Base-by-base conservation (phyloP, 2,888 invertebrate genomes). In the Congeria kusceri region DNA sequence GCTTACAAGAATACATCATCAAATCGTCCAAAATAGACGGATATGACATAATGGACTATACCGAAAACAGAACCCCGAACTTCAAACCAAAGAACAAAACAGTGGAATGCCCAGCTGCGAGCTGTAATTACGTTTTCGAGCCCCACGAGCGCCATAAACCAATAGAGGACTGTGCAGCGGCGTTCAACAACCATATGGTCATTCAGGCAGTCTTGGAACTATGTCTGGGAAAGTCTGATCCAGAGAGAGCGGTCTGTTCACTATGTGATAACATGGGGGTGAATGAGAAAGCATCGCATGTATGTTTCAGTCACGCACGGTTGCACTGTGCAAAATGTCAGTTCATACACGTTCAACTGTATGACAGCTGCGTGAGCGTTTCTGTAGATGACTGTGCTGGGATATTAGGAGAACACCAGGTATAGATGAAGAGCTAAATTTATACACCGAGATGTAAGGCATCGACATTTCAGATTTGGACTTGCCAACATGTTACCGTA, bases 1-100 rank as follows among this genome's bases (percentile, higher is more conserved):
- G 66, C 47, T 53, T 66, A 32, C 23, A 66, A 29, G 0, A 44
- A 1, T 27, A 56, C 57, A 66, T 66, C n/a, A n/a, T n/a, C n/a
- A n/a, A n/a, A n/a, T n/a, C n/a, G n/a, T n/a, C n/a, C n/a, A n/a
- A n/a, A n/a, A n/a, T n/a, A 53, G 53, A 20, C 18, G 53, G 53
- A 53, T 25, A 53, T 53, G 20, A 25, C 53, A 53, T 53, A 23
- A 53, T 11, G 5, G 53, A 53, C 18, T 53, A 23, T 53, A 53
- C 20, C 11, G 20, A 20, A 25, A 53, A 25, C 11, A 25, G 9
- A 53, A 25, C 23, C 4, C 53, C 53, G 11, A 53, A 23, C 53
- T 53, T 53, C 25, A 20, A 53, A 25, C 25, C 53, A 25, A 53
- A 53, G 11, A 4, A 53, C 20, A 53, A 53, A 9, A 53, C 9